phyloP scores from a whole-genome alignment of 2,888 invertebrate genomes.

The Stenodera caucasica region DNA sequence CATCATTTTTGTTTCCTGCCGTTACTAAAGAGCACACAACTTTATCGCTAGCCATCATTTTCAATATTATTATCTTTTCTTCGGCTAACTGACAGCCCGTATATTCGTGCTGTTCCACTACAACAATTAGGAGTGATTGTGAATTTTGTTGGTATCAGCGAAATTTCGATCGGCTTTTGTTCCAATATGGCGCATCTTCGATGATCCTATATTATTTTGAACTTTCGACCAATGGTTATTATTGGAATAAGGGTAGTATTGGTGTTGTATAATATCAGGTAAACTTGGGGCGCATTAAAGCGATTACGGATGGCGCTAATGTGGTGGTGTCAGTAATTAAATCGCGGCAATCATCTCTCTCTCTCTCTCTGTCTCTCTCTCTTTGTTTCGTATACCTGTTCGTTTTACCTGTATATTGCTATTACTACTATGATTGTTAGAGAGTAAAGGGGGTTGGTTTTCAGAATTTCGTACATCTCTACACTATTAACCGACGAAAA shows the following conservation, averaged over 20 bases:
- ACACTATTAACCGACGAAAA: constrained; percentile 18
- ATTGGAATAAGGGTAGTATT: constrained; percentile 9
- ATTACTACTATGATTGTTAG: neutral
- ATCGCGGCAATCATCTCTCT: constrained; percentile 18
- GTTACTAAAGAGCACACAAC: too few species aligned
- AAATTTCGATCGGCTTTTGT: neutral
- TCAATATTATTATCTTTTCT: too few species aligned
- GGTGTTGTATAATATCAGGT: constrained; percentile 31
- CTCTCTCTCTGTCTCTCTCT: neutral
- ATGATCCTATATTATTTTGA: neutral
- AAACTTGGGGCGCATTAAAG: constrained; percentile 33
- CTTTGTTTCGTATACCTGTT: too few species aligned
- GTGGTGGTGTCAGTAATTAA: constrained; percentile 33
- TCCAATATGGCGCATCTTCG: constrained; percentile 4
- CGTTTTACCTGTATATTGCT: neutral
- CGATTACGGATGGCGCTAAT: constrained; percentile 34
- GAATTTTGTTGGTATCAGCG: neutral
- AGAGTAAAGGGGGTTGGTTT: constrained; percentile 1
- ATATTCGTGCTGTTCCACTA: too few species aligned
- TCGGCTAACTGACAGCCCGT: neutral
- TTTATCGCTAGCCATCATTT: too few species aligned
- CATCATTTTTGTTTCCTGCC: too few species aligned
- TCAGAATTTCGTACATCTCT: constrained; percentile 18
- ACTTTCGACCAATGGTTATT: constrained; percentile 14
- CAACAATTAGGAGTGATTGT: neutral